A percentile compares a stretch with the other conserved stretches of the same genome.
Conservation (phyloP, 2,888 invertebrate genomes). For the Platynereis dumerilii region DNA sequence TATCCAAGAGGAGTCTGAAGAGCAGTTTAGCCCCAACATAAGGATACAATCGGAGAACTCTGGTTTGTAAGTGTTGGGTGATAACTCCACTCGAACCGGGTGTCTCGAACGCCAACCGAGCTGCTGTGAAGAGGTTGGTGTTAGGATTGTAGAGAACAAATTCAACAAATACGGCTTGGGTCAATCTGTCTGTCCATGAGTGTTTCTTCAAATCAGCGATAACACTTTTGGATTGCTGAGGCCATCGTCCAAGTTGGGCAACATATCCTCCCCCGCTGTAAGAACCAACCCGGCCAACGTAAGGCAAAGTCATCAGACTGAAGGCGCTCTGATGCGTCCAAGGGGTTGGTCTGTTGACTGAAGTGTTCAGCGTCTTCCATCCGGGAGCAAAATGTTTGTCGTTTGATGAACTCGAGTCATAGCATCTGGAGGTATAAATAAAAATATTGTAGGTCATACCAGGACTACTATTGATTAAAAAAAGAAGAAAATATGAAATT, state of each 20-base stretch:
- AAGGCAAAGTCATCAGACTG: not conserved
- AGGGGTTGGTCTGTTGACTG: not conserved
- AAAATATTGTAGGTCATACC: too few species aligned
- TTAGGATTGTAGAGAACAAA: conserved; percentile 3
- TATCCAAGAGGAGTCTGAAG: conserved; percentile 1
- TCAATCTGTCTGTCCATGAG: not conserved
- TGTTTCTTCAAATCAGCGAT: not conserved
- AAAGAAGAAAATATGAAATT: too few species aligned
- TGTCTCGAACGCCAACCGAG: not conserved
- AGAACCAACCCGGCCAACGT: not conserved
- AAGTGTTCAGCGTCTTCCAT: too few species aligned
- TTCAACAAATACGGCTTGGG: not conserved
- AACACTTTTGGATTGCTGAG: not conserved
- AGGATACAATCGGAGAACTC: not conserved
- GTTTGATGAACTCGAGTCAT: too few species aligned
- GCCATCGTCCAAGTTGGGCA: not conserved
- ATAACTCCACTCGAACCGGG: not conserved
- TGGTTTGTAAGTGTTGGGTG: not conserved
- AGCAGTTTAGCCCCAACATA: not conserved
- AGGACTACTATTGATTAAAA: too few species aligned
- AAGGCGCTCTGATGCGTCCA: conserved; percentile 1
- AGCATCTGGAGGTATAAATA: too few species aligned
- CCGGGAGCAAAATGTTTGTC: too few species aligned
- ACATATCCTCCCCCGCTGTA: conserved; percentile 7
- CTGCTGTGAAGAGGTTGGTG: not conserved